Evolutionary conservation across 2,888 invertebrate genomes (phyloP), one percentile per base, ranked within the genome.

Genomic region (Adela reaumurella): DNA sequence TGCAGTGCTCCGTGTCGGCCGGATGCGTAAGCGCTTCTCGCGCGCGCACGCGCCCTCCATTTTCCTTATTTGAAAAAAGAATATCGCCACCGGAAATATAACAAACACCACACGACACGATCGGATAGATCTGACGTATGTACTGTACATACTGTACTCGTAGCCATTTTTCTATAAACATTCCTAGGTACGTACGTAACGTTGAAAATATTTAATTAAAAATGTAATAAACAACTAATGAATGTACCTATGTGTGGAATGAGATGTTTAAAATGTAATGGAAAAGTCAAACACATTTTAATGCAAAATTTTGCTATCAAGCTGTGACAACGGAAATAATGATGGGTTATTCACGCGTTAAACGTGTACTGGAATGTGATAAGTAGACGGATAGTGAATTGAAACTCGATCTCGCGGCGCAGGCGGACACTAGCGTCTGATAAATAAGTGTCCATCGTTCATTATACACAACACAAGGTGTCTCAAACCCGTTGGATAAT

Each of bases 41-140:
- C 19, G 52, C 57, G 56, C 19, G 52, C 57, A 56, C 55, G 59
- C 57, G 56, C 53, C 53, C 55, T 50, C 55, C 55, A 55, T 58
- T 57, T 58, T 56, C 55, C 55, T 55, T 58, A 56, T 58, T 57
- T 52, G 46, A 53, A 56, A 56, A 56, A 55, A 55, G 48, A 50
- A 51, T 8, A 24, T 24, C 24, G 24, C 49, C 49, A 45, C 54
- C 57, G 60, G 58, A 59, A 55, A 56, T 54, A 52, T 53, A 54
- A 54, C 54, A 54, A 54, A 57, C 54, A 54, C 52, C 50, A 46
- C 18, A 29, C 24, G 24, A 4, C 24, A 24, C 24, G 24, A 4
- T 24, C 24, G 24, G 24, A 24, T 8, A 29, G 51, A 50, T 50
- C 47, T 46, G 51, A n/a, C n/a, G n/a, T n/a, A n/a, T n/a, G n/a